phyloP scores from a whole-genome alignment of 2,797 vertebrate species.

The Pangasius larnaudii region DNA sequence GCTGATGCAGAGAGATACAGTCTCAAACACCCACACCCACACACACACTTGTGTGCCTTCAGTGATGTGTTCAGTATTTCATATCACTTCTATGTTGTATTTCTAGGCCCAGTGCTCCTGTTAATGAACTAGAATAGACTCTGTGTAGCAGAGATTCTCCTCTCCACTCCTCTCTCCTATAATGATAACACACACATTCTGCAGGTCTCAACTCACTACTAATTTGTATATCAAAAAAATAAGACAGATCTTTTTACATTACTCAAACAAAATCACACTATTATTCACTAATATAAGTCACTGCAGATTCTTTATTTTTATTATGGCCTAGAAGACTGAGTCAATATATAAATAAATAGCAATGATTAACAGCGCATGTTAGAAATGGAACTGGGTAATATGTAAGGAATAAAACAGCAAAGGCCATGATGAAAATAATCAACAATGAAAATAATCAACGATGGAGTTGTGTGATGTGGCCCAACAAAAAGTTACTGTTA shows the following conservation, averaged over 20 bases:
- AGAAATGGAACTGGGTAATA: neutral
- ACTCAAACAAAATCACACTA: neutral
- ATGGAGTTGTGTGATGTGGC: no score
- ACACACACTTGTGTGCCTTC: neutral
- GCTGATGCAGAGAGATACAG: slow-evolving; percentile 20
- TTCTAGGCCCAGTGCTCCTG: neutral
- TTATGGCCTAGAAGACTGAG: neutral
- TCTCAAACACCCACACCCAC: neutral
- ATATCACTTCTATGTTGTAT: slow-evolving; percentile 6
- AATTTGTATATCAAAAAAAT: neutral
- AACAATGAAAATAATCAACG: neutral
- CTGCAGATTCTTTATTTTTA: neutral
- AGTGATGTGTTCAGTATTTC: slow-evolving; percentile 7
- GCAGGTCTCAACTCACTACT: neutral
- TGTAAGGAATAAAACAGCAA: neutral
- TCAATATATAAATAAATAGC: neutral
- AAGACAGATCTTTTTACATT: neutral
- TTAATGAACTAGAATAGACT: neutral
- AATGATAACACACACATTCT: neutral
- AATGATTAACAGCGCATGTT: neutral
- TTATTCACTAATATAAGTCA: neutral
- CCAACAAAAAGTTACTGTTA: no score
- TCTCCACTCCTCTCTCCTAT: neutral
- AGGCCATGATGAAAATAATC: neutral
- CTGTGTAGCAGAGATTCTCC: neutral